Evolutionary conservation across 2,888 invertebrate genomes (phyloP).

Genomic region (Zelleria hepariella): DNA sequence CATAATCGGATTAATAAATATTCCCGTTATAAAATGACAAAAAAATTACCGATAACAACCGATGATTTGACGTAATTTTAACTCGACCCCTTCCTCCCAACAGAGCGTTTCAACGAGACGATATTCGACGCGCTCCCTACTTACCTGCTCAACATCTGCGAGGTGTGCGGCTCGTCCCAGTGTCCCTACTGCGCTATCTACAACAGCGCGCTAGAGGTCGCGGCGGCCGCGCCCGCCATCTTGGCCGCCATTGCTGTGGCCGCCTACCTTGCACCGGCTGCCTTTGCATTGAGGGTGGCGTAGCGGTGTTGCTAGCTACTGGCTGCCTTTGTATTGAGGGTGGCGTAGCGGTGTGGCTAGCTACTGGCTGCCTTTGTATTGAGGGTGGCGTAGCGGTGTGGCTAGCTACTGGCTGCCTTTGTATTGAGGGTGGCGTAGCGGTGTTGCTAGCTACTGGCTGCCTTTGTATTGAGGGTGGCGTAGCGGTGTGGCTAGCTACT

Average conservation of each 20-base stretch:
- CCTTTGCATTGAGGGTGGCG: slow-evolving; percentile 33
- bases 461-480: background rate
- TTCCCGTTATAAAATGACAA: too few species aligned
- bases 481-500: background rate
- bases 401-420: background rate
- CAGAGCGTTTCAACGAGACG: slow-evolving; percentile 93
- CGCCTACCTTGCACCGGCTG: slow-evolving; percentile 14
- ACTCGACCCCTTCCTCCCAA: slow-evolving; percentile 15
- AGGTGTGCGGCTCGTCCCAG: slow-evolving; percentile 94
- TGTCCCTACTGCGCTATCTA: slow-evolving; percentile 93
- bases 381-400: background rate
- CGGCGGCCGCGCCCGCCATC: slow-evolving; percentile 22
- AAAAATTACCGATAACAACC: too few species aligned
- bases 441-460: background rate
- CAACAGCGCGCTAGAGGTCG: slow-evolving; percentile 69
- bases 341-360: background rate
- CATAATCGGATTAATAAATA: too few species aligned
- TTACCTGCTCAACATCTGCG: slow-evolving; percentile 91
- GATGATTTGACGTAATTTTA: slow-evolving; percentile 2
- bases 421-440: background rate
- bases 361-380: background rate
- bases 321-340: background rate
- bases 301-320: slow-evolving; percentile 11
- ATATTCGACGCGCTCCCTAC: slow-evolving; percentile 90
- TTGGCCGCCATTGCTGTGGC: slow-evolving; percentile 18